These are phyloP conservation scores for Acrossocheilus fasciatus DNA, from an alignment of 2,797 vertebrate genomes.

Conservation along the genomic window DNA sequence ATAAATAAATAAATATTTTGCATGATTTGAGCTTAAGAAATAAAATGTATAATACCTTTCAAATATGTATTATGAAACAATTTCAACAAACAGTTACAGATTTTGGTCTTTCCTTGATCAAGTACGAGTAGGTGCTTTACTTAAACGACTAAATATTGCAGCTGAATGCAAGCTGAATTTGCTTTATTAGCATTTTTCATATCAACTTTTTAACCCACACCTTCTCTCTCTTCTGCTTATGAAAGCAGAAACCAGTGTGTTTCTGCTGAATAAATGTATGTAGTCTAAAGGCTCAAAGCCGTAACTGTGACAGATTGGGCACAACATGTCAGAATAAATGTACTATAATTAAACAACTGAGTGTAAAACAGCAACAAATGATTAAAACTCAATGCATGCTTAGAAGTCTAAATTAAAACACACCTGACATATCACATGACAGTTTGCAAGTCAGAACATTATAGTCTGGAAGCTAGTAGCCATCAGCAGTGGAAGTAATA, in stretches of 20 bases:
- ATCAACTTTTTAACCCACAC: not conserved
- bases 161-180: not conserved
- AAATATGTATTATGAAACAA: not conserved
- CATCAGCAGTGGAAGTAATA: not conserved
- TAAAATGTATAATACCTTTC: not conserved
- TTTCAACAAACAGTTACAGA: not conserved
- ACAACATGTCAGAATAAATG: constrained; percentile 13
- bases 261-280: constrained; percentile 48
- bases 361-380: constrained; percentile 7
- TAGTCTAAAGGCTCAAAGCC: constrained; percentile 12
- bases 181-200: not conserved
- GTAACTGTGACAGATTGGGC: constrained; percentile 19
- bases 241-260: not conserved
- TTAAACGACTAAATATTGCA: not conserved
- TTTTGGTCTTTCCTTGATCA: not conserved
- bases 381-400: not conserved
- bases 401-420: constrained; percentile 4
- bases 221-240: constrained; percentile 11
- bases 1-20: not conserved
- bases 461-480: not conserved
- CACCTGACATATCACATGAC: not conserved
- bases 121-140: not conserved
- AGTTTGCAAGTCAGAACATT: not conserved
- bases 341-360: constrained; percentile 11
- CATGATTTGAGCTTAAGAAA: not conserved